Percentiles rank a stretch among this genome's conserved stretches.
Evolutionary conservation across 1,140 invertebrate species (phyloP).

Genomic region (Heliconius hermathena): DNA sequence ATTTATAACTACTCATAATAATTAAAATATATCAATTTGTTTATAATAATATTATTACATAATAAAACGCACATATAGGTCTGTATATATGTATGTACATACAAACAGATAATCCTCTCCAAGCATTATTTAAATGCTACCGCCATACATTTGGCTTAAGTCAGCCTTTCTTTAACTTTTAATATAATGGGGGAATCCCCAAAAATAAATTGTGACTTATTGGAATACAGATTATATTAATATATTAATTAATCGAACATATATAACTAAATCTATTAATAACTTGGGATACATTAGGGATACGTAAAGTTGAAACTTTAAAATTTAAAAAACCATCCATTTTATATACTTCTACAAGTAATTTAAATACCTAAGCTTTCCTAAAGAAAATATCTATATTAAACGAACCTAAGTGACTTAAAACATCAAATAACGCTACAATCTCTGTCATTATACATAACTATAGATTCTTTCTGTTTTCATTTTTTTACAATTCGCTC

Average conservation of each 20-base stretch:
- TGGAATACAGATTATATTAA: neutral
- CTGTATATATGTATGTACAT: neutral
- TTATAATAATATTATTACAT: neutral
- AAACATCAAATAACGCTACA: neutral
- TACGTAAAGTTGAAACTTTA: neutral
- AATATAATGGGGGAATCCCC: neutral
- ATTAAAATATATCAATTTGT: neutral
- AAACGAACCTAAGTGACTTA: neutral
- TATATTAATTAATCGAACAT: slow-evolving; percentile 1
- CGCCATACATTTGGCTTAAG: slow-evolving; percentile 5
- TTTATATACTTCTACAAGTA: too few species aligned
- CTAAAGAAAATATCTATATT: neutral
- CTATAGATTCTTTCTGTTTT: neutral
- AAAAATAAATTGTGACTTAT: neutral
- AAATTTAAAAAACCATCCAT: too few species aligned
- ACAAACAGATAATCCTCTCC: neutral
- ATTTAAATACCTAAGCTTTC: too few species aligned
- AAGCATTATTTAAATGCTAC: neutral
- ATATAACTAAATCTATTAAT: neutral
- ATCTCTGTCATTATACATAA: neutral
- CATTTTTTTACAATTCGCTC: neutral
- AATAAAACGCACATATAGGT: neutral
- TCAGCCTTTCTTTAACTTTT: neutral
- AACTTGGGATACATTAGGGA: slow-evolving; percentile 1
- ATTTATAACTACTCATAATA: neutral